Conservation (phyloP, 1,140 invertebrate genomes). For the Rhagoletis zephyria region DNA sequence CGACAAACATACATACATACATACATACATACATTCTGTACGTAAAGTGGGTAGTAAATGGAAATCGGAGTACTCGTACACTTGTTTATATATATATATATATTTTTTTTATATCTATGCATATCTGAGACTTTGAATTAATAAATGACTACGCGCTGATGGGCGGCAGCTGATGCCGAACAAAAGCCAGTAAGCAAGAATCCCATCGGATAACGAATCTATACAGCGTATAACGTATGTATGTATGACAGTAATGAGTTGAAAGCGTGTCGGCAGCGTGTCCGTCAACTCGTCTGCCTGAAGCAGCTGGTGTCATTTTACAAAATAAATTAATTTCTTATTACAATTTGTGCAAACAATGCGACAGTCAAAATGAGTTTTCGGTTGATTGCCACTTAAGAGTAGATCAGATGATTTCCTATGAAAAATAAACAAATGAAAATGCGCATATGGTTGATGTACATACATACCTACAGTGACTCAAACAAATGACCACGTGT, state of each 20-base stretch:
- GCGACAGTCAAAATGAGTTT: background rate
- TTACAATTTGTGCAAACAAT: conserved; percentile 14
- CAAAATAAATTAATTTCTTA: conserved; percentile 41
- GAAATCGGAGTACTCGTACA: conserved; percentile 20
- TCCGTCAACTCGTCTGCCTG: background rate
- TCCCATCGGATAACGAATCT: conserved; percentile 23
- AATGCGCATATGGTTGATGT: background rate
- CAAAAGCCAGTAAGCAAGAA: background rate
- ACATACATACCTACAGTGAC: no score
- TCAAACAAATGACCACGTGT: no score
- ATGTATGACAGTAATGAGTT: conserved; percentile 34
- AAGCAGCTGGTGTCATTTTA: conserved; percentile 24
- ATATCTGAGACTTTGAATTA: background rate
- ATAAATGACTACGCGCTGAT: background rate
- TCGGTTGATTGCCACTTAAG: conserved; percentile 1
- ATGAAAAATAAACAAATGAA: background rate
- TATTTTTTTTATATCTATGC: background rate
- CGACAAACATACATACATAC: background rate
- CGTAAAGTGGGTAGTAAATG: background rate
- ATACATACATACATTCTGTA: background rate
- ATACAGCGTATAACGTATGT: background rate
- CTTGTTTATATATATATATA: background rate
- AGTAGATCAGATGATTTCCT: conserved; percentile 25
- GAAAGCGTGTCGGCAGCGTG: background rate
- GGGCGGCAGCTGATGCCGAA: background rate